Evolutionary conservation across 2,113 vertebrate genomes (phyloP), one percentile per base, ranked within the genome.

Genomic region (Phyllopteryx taeniolatus): DNA sequence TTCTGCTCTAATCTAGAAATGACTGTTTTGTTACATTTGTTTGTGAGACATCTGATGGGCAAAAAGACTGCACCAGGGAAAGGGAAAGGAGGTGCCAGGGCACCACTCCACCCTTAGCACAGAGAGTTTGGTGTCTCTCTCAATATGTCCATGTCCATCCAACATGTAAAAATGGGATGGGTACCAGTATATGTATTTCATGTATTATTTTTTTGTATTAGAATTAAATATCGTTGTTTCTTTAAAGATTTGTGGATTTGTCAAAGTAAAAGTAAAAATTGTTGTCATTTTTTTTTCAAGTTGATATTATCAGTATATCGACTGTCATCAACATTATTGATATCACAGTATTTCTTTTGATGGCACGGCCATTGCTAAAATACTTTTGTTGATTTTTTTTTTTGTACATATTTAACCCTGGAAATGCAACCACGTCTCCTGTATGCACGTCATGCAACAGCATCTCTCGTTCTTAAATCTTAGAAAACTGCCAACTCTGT

Each of bases 321-420:
- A 51, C 64, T 76, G 71, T 83, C 60, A 64, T 43, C 39, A 43
- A 43, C 20, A 77, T 82, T 72, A 67, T 87, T 80, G 75, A 71
- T 87, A 76, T 76, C 3, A 39, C 35, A 39, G 35, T 78, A 75
- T 85, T 78, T 88, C 83, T 79, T 75, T 80, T 76, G 80, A 76
- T 71, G 83, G 80, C 82, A 73, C 44, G 71, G 81, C 72, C 78
- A 11, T 86, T 78, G 68, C 74, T 82, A 73, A 76, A 79, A 81
- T 76, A 70, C 71, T 71, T 86, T 79, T 81, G 80, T 76, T 85
- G 79, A 27, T 27, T 77, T 69, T 74, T 87, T 80, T 72, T 81
- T 88, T 89, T 93, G 87, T 92, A 91, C 91, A 92, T 93, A 91
- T 90, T 82, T 81, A 87, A 90, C 85, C 87, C 87, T 91, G 86